A percentile compares a stretch with the other conserved stretches of the same genome.
phyloP scores from a whole-genome alignment of 2,113 vertebrate genomes.

The Tetrao urogallus region DNA sequence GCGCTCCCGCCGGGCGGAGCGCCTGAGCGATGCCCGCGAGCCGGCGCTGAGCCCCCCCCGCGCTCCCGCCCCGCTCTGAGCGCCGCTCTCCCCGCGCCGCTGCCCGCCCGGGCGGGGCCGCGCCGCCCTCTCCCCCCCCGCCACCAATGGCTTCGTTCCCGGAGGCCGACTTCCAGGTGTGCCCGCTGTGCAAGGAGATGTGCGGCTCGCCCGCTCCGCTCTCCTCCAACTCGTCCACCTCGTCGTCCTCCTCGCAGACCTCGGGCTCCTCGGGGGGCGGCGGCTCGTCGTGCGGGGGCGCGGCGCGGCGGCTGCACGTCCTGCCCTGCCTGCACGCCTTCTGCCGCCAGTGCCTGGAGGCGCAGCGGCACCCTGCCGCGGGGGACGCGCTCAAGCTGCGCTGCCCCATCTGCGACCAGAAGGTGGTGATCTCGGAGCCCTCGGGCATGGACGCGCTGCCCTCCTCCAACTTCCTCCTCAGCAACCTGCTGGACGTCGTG shows the following conservation, averaged over 20 bases:
- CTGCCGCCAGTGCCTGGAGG: conserved; percentile 93
- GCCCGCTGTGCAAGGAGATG: conserved; percentile 92
- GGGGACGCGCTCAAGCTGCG: conserved; percentile 87
- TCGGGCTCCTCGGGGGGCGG: conserved; percentile 76
- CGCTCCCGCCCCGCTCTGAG: neutral
- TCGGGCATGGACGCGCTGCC: conserved; percentile 90
- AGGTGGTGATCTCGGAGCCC: conserved; percentile 89
- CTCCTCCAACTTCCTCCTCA: conserved; percentile 92
- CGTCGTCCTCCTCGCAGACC: conserved; percentile 89
- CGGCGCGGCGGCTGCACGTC: conserved; percentile 86
- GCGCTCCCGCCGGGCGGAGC: conserved; percentile 75
- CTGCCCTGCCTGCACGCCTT: conserved; percentile 93
- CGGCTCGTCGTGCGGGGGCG: conserved; percentile 66
- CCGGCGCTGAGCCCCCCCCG: neutral
- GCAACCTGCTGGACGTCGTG: conserved; percentile 92
- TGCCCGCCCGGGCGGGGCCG: too few species aligned
- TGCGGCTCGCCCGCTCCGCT: conserved; percentile 90
- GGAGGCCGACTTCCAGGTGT: conserved; percentile 92
- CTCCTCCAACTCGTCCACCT: conserved; percentile 89
- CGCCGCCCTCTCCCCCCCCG: neutral
- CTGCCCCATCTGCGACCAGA: conserved; percentile 93
- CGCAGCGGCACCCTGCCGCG: conserved; percentile 80
- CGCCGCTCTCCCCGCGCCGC: neutral
- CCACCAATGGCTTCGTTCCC: conserved; percentile 92
- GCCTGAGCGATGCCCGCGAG: conserved; percentile 52